These are phyloP conservation scores for Muscicapa adusta DNA, from an alignment of 2,113 vertebrate species.

Conservation along the genomic window DNA sequence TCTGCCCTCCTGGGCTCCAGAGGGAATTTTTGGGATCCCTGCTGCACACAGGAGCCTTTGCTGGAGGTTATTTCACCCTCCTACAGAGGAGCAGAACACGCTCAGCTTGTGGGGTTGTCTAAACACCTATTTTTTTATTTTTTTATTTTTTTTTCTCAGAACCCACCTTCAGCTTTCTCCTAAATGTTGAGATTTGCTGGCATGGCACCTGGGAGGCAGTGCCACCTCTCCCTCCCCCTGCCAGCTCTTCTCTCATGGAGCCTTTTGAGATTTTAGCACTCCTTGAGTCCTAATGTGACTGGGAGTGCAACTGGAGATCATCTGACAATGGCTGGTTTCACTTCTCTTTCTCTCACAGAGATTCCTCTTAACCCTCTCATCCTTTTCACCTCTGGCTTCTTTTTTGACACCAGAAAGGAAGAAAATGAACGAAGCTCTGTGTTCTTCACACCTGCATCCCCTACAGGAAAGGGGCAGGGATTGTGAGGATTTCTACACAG, in stretches of 20 bases:
- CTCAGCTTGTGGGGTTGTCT: fast-evolving
- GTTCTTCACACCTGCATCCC: not conserved
- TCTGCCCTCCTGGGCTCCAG: not conserved
- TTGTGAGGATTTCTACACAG: not conserved
- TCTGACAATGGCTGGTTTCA: not conserved
- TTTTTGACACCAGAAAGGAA: not conserved
- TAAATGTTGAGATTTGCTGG: not conserved
- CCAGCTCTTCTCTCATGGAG: not conserved
- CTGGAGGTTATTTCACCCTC: not conserved
- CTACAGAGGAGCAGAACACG: not conserved
- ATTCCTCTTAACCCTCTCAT: not conserved
- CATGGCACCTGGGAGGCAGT: not conserved
- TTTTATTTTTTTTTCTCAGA: not conserved
- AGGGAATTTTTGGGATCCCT: not conserved
- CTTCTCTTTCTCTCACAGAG: not conserved
- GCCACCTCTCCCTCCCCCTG: not conserved
- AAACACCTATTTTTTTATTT: not conserved
- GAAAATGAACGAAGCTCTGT: not conserved
- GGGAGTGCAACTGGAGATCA: not conserved
- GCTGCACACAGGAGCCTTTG: fast-evolving
- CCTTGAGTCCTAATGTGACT: not conserved
- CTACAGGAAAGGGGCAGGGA: not conserved
- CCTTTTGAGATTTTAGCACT: not conserved
- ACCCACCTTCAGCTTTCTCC: not conserved
- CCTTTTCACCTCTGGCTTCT: not conserved